phyloP scores from a whole-genome alignment of 2,888 invertebrate genomes.

The Linnaemya vulpina region DNA sequence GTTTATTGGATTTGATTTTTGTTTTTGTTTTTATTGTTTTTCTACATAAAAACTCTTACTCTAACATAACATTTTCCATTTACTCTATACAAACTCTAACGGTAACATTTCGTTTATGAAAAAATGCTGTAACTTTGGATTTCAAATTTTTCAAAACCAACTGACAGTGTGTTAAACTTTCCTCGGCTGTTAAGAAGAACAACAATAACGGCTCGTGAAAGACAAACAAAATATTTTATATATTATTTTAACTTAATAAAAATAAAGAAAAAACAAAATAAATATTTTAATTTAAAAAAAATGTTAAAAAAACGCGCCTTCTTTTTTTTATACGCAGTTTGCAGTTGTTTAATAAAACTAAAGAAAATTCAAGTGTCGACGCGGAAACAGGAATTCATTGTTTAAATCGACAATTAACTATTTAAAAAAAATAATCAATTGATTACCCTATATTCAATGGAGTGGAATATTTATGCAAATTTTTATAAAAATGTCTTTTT shows the following conservation, averaged over 20 bases:
- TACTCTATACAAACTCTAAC: slow-evolving; percentile 66
- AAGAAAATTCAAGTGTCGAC: background rate
- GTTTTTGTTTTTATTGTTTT: slow-evolving; percentile 27
- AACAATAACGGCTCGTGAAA: slow-evolving; percentile 25
- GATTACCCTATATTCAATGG: background rate
- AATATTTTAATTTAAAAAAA: slow-evolving; percentile 48
- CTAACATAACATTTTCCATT: slow-evolving; percentile 67
- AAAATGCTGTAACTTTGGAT: slow-evolving; percentile 30
- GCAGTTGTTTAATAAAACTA: background rate
- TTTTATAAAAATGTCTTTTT: slow-evolving; percentile 9
- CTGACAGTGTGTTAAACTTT: slow-evolving; percentile 52
- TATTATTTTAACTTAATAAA: slow-evolving; percentile 1
- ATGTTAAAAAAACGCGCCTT: slow-evolving; percentile 64
- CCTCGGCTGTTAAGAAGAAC: slow-evolving; percentile 45
- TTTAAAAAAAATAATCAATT: slow-evolving; percentile 14
- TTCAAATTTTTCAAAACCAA: slow-evolving; percentile 11
- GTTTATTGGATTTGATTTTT: slow-evolving; percentile 33
- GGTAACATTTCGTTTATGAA: slow-evolving; percentile 62
- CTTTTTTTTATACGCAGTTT: background rate
- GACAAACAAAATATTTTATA: background rate
- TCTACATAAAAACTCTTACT: slow-evolving; percentile 69
- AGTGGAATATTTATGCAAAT: background rate
- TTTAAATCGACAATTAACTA: slow-evolving; percentile 17
- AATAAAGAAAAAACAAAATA: background rate
- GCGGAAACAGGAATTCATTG: slow-evolving; percentile 28